Evolutionary conservation across 23 tunicate species (phyloP).

Genomic region (Aplidium turbinatum): DNA sequence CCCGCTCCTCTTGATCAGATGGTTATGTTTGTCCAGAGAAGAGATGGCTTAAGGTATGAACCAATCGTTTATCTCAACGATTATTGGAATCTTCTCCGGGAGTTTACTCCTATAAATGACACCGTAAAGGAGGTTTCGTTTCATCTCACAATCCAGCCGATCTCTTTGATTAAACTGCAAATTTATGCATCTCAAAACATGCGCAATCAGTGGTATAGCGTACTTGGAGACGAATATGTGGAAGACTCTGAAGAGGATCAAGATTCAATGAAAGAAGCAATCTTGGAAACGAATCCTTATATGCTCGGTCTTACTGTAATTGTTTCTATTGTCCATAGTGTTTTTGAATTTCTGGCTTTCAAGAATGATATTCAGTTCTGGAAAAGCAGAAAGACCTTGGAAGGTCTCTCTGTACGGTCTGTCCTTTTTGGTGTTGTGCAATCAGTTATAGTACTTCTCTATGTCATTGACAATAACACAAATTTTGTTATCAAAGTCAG

Average conservation of each 20-base stretch:
- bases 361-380: slow-evolving; percentile 98
- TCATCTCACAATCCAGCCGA: slow-evolving; percentile 76
- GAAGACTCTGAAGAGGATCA: slow-evolving; percentile 72
- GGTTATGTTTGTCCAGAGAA: slow-evolving; percentile 42
- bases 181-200: slow-evolving; percentile 88
- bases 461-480: slow-evolving; percentile 91
- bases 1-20: slow-evolving; percentile 73
- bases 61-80: slow-evolving; percentile 86
- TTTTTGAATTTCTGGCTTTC: slow-evolving; percentile 93
- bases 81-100: slow-evolving; percentile 91
- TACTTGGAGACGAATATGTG: slow-evolving; percentile 64
- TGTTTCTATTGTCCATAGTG: slow-evolving; percentile 85
- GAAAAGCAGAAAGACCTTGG: slow-evolving; percentile 84
- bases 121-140: slow-evolving; percentile 65
- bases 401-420: slow-evolving; percentile 94
- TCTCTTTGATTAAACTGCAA: slow-evolving; percentile 83
- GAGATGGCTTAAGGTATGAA: slow-evolving; percentile 45
- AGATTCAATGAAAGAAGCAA: slow-evolving; percentile 70
- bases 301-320: slow-evolving; percentile 86
- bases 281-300: slow-evolving; percentile 87
- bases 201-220: slow-evolving; percentile 74
- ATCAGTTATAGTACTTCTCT: slow-evolving; percentile 79
- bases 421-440: slow-evolving; percentile 67
- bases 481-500: slow-evolving; percentile 88
- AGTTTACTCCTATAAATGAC: slow-evolving; percentile 85